These are phyloP conservation scores for Episyrphus balteatus DNA, from an alignment of 1,140 invertebrate species.

Conservation along the genomic window DNA sequence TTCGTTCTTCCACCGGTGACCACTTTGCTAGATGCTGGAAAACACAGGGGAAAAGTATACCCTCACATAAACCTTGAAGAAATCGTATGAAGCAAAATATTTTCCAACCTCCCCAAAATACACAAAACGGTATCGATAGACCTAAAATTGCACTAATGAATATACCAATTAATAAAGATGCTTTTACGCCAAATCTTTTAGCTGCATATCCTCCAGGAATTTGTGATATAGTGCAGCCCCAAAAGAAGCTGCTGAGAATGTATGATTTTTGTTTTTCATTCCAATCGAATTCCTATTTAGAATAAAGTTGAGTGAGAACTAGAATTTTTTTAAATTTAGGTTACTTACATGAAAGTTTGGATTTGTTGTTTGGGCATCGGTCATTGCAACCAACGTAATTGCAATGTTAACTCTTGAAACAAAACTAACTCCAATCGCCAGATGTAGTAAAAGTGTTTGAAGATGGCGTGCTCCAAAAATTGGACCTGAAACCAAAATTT, in stretches of 20 bases:
- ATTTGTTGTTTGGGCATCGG: constrained; percentile 25
- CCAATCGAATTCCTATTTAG: constrained; percentile 42
- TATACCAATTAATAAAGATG: constrained; percentile 47
- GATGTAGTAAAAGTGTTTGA: constrained; percentile 24
- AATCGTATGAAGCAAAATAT: constrained; percentile 51
- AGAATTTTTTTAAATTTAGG: too few relatives aligned
- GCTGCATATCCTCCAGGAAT: constrained; percentile 59
- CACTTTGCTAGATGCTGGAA: constrained; percentile 45
- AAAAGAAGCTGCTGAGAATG: too few relatives aligned
- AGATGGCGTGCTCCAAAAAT: constrained; percentile 23
- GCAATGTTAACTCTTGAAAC: constrained; percentile 25
- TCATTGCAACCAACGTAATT: constrained; percentile 32
- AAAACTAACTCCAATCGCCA: constrained; percentile 25
- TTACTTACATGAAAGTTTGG: constrained; percentile 33
- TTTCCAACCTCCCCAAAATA: constrained; percentile 46
- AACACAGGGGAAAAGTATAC: constrained; percentile 64
- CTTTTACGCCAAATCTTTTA: constrained; percentile 52
- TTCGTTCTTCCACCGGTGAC: constrained; percentile 46
- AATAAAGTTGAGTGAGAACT: too few relatives aligned
- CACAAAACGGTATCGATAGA: too few relatives aligned
- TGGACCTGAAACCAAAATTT: constrained; percentile 30
- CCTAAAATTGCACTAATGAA: constrained; percentile 36
- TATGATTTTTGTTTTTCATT: too few relatives aligned
- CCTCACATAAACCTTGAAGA: constrained; percentile 65
- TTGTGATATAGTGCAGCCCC: too few relatives aligned